A percentile compares a stretch with the other conserved stretches of the same genome.
Conservation (phyloP, 2,797 vertebrate genomes). For the Siniperca scherzeri region DNA sequence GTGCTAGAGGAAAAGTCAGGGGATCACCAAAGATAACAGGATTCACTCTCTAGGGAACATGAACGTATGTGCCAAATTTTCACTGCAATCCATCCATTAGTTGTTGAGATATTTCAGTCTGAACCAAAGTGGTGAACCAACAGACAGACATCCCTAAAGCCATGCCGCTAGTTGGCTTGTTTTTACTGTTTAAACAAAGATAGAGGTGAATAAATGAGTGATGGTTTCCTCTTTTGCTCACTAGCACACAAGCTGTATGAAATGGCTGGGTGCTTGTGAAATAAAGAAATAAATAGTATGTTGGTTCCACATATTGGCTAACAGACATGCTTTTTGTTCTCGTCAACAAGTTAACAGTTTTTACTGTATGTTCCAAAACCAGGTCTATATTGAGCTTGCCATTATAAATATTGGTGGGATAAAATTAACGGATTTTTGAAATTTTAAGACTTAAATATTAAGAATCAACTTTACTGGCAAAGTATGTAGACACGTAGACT, state of each 20-base stretch:
- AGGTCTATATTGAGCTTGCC: neutral
- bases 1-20: neutral
- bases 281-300: neutral
- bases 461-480: neutral
- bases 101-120: neutral
- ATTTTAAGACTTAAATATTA: neutral
- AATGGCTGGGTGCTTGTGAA: neutral
- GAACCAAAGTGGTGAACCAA: neutral
- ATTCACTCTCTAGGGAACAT: neutral
- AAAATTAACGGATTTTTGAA: neutral
- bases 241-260: neutral
- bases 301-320: neutral
- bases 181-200: neutral
- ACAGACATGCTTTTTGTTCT: neutral
- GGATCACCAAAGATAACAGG: no score
- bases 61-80: neutral
- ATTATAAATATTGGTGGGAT: neutral
- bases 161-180: neutral
- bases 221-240: neutral
- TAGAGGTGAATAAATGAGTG: neutral
- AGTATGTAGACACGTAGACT: neutral
- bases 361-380: neutral
- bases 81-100: neutral
- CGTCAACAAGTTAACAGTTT: neutral
- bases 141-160: neutral